Conservation (phyloP, 1,140 invertebrate species). For the Drosophila navojoa region DNA sequence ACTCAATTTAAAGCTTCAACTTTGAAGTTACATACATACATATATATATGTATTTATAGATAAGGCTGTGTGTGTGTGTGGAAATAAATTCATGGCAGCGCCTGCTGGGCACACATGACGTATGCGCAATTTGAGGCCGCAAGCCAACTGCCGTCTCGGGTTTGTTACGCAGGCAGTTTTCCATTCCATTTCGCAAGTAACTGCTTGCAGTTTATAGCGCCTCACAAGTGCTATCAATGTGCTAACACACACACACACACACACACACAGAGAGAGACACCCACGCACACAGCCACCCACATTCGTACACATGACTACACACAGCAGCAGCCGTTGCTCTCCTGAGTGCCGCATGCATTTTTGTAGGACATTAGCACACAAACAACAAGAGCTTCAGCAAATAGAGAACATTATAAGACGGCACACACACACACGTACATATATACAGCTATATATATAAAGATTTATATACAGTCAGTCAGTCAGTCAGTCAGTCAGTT, state of each 20-base stretch:
- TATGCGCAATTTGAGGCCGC: slow-evolving; percentile 45
- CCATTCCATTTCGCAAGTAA: slow-evolving; percentile 48
- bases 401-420: slow-evolving; percentile 52
- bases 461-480: slow-evolving; percentile 5
- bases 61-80: background rate
- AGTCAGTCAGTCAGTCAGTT: slow-evolving; percentile 12
- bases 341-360: slow-evolving; percentile 72
- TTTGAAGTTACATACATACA: slow-evolving; percentile 14
- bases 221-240: slow-evolving; percentile 78
- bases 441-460: background rate
- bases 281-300: slow-evolving; percentile 9
- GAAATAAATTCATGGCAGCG: slow-evolving; percentile 14
- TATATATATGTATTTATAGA: background rate
- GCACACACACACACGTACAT: slow-evolving; percentile 11
- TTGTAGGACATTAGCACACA: slow-evolving; percentile 67
- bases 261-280: slow-evolving; percentile 21
- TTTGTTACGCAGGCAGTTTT: slow-evolving; percentile 34
- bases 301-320: slow-evolving; percentile 10
- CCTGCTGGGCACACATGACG: slow-evolving; percentile 40
- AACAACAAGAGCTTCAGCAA: slow-evolving; percentile 43
- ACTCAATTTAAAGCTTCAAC: slow-evolving; percentile 41
- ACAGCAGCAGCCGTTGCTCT: slow-evolving; percentile 54
- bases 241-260: slow-evolving; percentile 36
- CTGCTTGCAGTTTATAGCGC: slow-evolving; percentile 80
- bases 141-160: slow-evolving; percentile 1